Evolutionary conservation across 2,113 vertebrate species (phyloP).

Genomic region (Bubo bubo): DNA sequence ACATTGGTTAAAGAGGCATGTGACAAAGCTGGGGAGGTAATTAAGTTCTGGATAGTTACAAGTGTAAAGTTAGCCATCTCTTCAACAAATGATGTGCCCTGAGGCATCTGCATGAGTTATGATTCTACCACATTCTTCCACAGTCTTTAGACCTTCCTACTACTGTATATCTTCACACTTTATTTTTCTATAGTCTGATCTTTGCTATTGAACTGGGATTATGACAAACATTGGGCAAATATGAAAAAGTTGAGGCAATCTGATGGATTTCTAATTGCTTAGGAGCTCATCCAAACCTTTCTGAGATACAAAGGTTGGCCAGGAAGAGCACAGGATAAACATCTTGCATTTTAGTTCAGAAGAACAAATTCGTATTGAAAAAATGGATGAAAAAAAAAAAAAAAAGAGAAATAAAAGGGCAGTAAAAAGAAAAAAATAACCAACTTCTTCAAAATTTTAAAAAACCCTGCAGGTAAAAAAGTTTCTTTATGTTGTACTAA

Average conservation of each 20-base stretch:
- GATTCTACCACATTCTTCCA: neutral
- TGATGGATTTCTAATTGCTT: neutral
- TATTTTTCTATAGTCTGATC: neutral
- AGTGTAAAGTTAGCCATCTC: neutral
- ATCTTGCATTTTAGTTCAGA: neutral
- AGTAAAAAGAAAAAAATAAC: neutral
- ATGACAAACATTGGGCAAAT: neutral
- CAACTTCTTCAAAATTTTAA: neutral
- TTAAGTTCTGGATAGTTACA: neutral
- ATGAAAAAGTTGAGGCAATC: neutral
- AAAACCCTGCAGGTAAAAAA: rapidly evolving
- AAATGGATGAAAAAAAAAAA: neutral
- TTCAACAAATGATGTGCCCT: neutral
- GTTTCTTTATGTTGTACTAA: neutral
- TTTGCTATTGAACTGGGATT: neutral
- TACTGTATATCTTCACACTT: neutral
- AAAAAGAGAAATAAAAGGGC: neutral
- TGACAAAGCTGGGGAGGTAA: neutral
- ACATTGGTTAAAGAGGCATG: neutral
- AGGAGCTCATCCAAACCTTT: neutral
- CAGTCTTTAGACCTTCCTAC: neutral
- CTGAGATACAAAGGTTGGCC: neutral
- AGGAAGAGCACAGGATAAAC: neutral
- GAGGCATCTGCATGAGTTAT: neutral
- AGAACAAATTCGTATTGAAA: neutral